Evolutionary conservation across 2,888 invertebrate genomes (phyloP), one percentile per base, ranked within the genome.

Genomic region (Gordius sp.): DNA sequence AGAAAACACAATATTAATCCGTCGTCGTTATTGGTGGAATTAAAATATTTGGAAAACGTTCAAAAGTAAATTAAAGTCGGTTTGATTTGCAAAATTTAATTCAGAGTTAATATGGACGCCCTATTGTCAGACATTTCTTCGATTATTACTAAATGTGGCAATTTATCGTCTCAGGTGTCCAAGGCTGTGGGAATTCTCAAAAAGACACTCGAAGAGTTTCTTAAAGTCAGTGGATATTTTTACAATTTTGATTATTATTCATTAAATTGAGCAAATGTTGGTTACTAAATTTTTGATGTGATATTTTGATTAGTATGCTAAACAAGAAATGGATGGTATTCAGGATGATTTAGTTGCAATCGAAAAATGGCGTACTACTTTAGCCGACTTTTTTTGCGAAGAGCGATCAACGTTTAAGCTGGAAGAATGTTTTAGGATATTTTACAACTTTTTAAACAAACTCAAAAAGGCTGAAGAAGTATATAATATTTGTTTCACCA

Each of bases 321-420:
- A 63, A 41, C 60, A 60, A 23, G 65, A 67, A 54, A 58, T 68
- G 20, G 61, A 60, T 18, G 61, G 62, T 16, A 61, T 67, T 23
- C 79, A 82, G 65, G 75, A 77, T 58, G 80, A 80, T 62, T 78
- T 86, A 76, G 77, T 78, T 59, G 80, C 82, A 64, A 77, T 89
- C 23, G 84, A 85, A 62, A 74, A 75, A 20, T 76, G 83, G 59
- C 76, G 85, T 28, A 76, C 76, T 61, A 79, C 82, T 60, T 72
- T 91, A 41, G 79, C 85, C 0, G 81, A 82, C 57, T 89, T 87
- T 72, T 87, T 91, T 71, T 91, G 89, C 69, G 91, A 91, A 69
- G 87, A 89, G 65, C 75, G 78, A 0, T 78, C 76, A 57, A 76
- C 80, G 0, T 91, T 91, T 68, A 85, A 85, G 68, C 73, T 91